Evolutionary conservation across 2,797 vertebrate species (phyloP).

Genomic region (Chelidonichthys spinosus): DNA sequence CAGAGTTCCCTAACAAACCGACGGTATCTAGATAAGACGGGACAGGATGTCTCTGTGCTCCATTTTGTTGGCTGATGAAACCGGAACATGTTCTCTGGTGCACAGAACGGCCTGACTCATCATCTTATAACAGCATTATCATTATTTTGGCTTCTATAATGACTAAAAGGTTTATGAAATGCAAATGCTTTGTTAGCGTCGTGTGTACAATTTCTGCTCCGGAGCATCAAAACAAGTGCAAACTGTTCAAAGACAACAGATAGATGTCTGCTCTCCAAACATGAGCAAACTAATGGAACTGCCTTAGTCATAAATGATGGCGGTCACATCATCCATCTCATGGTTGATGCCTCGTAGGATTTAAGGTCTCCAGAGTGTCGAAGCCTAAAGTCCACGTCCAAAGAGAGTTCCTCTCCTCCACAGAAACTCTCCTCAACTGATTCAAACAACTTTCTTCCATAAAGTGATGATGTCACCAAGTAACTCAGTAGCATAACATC

Average conservation of each 20-base stretch:
- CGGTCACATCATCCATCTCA: not conserved
- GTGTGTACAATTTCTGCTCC: not conserved
- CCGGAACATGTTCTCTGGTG: conserved; percentile 1
- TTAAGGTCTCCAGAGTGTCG: too few species aligned
- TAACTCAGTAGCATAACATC: too few species aligned
- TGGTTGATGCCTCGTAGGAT: not conserved
- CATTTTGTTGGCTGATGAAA: not conserved
- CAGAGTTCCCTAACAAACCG: not conserved
- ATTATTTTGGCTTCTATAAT: not conserved
- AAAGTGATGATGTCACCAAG: too few species aligned
- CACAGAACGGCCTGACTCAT: not conserved
- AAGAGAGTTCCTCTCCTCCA: too few species aligned
- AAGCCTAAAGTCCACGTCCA: too few species aligned
- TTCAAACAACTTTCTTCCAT: too few species aligned
- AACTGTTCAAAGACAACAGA: not conserved
- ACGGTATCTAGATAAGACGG: not conserved
- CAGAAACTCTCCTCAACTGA: too few species aligned
- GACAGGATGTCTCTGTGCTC: conserved; percentile 38
- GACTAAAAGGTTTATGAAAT: not conserved
- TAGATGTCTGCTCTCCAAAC: not conserved
- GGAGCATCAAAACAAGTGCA: not conserved
- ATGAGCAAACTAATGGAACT: not conserved
- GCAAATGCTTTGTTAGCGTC: not conserved
- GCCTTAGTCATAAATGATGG: too few species aligned
- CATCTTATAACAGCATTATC: not conserved